phyloP scores from a whole-genome alignment of 2,113 vertebrate species.

The Pogonocichla stellata region DNA sequence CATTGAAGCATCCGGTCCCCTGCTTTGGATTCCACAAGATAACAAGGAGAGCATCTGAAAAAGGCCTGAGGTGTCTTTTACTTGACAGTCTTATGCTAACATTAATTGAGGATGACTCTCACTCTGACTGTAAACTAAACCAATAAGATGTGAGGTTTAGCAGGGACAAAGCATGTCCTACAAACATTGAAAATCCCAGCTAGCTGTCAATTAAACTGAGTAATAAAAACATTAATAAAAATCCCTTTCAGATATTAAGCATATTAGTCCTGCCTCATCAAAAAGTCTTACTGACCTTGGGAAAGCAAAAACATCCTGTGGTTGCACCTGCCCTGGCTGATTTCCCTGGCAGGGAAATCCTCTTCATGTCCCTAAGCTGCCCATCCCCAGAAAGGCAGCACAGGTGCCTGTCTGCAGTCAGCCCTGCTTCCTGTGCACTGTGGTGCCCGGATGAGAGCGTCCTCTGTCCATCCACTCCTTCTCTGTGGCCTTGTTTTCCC shows the following conservation, averaged over 20 bases:
- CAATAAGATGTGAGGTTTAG: background rate
- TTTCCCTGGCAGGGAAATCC: background rate
- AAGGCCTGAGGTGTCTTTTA: background rate
- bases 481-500: background rate
- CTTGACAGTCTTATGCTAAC: background rate
- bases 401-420: background rate
- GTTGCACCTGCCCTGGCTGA: background rate
- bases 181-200: background rate
- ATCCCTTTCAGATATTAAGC: background rate
- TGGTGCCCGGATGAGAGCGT: fast-evolving
- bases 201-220: constrained; percentile 2
- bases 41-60: background rate
- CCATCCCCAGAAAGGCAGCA: background rate
- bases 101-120: background rate
- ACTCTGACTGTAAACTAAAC: constrained; percentile 14
- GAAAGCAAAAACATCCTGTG: background rate
- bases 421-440: fast-evolving
- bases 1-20: background rate
- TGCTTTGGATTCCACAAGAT: background rate
- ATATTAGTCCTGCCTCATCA: background rate
- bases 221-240: background rate
- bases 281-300: background rate
- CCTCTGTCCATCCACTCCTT: background rate
- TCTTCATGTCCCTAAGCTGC: fast-evolving
- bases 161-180: background rate